Base-by-base conservation (phyloP, 2,888 invertebrate genomes). In the Slavum lentiscoides region DNA sequence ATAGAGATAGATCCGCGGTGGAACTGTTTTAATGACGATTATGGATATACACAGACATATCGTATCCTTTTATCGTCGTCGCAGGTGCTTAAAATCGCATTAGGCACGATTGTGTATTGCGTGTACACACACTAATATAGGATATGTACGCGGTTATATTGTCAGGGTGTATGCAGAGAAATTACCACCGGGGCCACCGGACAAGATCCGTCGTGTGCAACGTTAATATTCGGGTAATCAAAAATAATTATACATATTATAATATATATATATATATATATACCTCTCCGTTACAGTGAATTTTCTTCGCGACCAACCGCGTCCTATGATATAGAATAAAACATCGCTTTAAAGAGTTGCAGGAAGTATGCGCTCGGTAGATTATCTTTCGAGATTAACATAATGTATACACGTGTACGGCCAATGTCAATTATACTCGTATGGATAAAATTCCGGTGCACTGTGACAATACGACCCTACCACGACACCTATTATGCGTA, bases 71-170 rank as follows among this genome's bases (percentile, higher is more conserved):
- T 49, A 49, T 43, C 49, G 49, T 49, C 13, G 49, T 77, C 59
- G 49, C 49, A 30, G 77, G 77, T 70, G 77, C 69, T 77, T 77
- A 77, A 77, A 77, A 77, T 77, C 77, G 62, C 77, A 77, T 77
- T 77, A 77, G 53, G 55, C 17, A 9, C 53, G n/a, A 64, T 53
- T 37, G n/a, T 30, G 30, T 30, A 30, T 30, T 8, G 62, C 61
- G 1, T 17, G 21, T 19, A 23, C 30, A 39, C 9, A 43, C 9
- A 43, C 43, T 9, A 19, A 8, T 49, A 5, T 68, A 49, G 15
- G 49, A 21, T 49, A n/a, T 4, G 30, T 30, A 30, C 30, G 30
- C 30, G 30, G 21, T 49, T 21, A 49, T 68, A 21, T 11, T 53
- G 43, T 5, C 69, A 43, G 43, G 43, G 43, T 43, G 43, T 6